These are phyloP conservation scores for Neuroscelio doddi DNA, from an alignment of 2,888 invertebrate genomes.

Conservation along the genomic window DNA sequence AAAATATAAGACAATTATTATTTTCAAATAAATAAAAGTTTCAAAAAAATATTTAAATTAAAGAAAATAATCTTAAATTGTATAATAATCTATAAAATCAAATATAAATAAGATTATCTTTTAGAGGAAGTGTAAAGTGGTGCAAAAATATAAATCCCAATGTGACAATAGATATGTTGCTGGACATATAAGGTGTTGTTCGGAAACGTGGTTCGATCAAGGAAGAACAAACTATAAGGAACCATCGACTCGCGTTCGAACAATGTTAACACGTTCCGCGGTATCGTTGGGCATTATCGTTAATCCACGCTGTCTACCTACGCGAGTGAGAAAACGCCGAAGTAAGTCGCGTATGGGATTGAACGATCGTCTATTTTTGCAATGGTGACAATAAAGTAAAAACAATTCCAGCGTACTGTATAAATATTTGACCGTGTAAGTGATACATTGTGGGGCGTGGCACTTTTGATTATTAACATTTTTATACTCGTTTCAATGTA, in stretches of 20 bases:
- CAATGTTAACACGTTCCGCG: conserved; percentile 47
- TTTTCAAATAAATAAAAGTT: too few species aligned
- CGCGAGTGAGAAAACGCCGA: conserved; percentile 38
- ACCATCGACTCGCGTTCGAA: conserved; percentile 42
- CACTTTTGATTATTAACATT: too few species aligned
- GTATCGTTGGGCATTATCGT: conserved; percentile 58
- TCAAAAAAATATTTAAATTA: too few species aligned
- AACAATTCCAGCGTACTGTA: conserved; percentile 10
- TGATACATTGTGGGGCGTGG: background rate
- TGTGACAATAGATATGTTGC: conserved; percentile 29
- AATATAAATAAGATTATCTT: too few species aligned
- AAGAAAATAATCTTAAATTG: too few species aligned
- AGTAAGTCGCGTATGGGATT: conserved; percentile 22
- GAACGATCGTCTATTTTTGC: conserved; percentile 33
- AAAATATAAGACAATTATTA: too few species aligned
- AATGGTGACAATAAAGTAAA: conserved; percentile 29
- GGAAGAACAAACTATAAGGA: conserved; percentile 42
- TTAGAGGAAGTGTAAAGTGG: too few species aligned
- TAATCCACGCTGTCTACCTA: conserved; percentile 51
- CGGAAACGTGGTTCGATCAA: conserved; percentile 35
- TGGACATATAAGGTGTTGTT: conserved; percentile 38
- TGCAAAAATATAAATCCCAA: conserved; percentile 21
- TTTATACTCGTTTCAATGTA: too few species aligned
- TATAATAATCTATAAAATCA: too few species aligned
- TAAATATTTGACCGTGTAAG: conserved; percentile 9